These are phyloP conservation scores for Anolis sagrei DNA, from an alignment of 2,113 vertebrate species.

Conservation along the genomic window DNA sequence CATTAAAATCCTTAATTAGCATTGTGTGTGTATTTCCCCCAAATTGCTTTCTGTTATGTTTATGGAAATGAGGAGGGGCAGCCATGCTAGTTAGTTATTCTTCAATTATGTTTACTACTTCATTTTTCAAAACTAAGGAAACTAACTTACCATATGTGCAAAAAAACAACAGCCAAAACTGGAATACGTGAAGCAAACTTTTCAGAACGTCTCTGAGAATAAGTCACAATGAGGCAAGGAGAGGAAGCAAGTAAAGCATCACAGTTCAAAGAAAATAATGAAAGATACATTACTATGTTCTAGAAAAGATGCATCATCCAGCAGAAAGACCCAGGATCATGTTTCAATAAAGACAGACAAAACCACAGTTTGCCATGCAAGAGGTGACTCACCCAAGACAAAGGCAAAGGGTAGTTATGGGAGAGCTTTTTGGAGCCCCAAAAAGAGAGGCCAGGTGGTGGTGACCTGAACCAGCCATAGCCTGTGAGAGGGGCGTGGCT, in stretches of 20 bases:
- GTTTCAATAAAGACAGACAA: neutral
- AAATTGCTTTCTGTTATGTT: slow-evolving; percentile 67
- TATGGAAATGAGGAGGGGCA: slow-evolving; percentile 65
- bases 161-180: slow-evolving; percentile 36
- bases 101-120: slow-evolving; percentile 55
- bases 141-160: slow-evolving; percentile 44
- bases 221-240: neutral
- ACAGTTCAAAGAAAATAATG: neutral
- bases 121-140: slow-evolving; percentile 26
- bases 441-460: no score
- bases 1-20: slow-evolving; percentile 76
- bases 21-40: slow-evolving; percentile 66
- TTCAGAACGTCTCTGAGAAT: neutral
- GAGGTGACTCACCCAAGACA: neutral
- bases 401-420: no score
- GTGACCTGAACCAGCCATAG: no score
- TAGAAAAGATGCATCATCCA: neutral
- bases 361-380: neutral
- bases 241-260: neutral
- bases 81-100: slow-evolving; percentile 49
- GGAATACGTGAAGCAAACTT: slow-evolving; percentile 38
- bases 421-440: no score
- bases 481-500: no score
- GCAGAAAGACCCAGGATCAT: neutral
- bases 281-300: no score